phyloP scores from a whole-genome alignment of 2,888 invertebrate genomes.

The Synanthedon vespiformis region DNA sequence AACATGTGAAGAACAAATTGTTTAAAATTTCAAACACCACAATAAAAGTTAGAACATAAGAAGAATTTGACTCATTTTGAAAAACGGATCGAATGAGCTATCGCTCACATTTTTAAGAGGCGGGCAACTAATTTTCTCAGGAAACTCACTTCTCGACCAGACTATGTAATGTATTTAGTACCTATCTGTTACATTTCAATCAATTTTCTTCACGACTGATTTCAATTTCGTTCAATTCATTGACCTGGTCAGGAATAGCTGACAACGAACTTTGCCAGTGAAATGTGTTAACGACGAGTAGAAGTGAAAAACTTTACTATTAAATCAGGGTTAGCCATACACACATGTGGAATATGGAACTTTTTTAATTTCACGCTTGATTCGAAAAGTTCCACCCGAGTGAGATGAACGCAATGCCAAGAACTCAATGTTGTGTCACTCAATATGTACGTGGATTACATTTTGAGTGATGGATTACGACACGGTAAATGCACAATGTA shows the following conservation, averaged over 20 bases:
- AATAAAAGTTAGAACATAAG: too few species aligned
- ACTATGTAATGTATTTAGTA: too few species aligned
- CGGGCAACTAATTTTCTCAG: too few species aligned
- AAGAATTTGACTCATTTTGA: too few species aligned
- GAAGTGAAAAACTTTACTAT: conserved; percentile 4
- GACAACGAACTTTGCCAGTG: conserved; percentile 17
- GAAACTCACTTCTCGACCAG: too few species aligned
- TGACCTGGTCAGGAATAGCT: not conserved
- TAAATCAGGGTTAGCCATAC: conserved; percentile 3
- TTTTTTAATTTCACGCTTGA: conserved; percentile 67
- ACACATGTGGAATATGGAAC: conserved; percentile 31
- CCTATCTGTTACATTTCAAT: too few species aligned
- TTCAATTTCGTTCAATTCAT: not conserved
- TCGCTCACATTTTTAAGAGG: too few species aligned
- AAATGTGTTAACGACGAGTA: conserved; percentile 16
- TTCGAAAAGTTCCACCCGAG: conserved; percentile 39
- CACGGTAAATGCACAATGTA: not conserved
- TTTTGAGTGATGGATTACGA: conserved; percentile 20
- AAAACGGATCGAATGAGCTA: too few species aligned
- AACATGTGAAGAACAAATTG: too few species aligned
- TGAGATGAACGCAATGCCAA: conserved; percentile 26
- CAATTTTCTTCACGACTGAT: not conserved
- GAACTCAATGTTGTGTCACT: conserved; percentile 15
- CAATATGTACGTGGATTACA: conserved; percentile 13
- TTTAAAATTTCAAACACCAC: too few species aligned